These are phyloP conservation scores for Drosophila crucigera DNA, from an alignment of 2,888 invertebrate species.

Conservation along the genomic window DNA sequence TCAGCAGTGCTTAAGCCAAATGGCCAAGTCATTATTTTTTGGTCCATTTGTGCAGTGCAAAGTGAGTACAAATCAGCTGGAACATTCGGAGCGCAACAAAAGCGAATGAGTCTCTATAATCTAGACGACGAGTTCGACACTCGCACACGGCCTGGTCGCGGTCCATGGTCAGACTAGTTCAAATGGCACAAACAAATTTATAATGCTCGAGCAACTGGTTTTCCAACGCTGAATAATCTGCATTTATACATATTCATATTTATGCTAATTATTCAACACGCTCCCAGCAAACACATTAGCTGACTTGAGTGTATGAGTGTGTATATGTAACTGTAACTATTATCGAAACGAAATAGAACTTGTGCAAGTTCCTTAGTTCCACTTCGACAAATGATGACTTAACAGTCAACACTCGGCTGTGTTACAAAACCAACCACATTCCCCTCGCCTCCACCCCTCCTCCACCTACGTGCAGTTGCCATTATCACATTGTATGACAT, in stretches of 20 bases:
- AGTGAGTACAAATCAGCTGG: neutral
- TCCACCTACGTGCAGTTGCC: constrained; percentile 10
- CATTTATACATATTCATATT: constrained; percentile 27
- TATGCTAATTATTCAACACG: constrained; percentile 8
- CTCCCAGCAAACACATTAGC: neutral
- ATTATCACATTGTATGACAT: constrained; percentile 20
- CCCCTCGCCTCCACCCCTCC: neutral
- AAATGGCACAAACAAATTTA: constrained; percentile 25
- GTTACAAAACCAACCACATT: constrained; percentile 1
- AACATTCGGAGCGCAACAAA: constrained; percentile 10
- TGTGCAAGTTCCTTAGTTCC: constrained; percentile 31
- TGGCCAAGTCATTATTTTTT: constrained; percentile 14
- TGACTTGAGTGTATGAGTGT: neutral
- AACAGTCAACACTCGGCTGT: constrained; percentile 17
- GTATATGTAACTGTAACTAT: neutral
- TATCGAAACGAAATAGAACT: neutral
- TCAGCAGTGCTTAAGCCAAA: neutral
- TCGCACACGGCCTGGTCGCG: constrained; percentile 4
- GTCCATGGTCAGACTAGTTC: constrained; percentile 18
- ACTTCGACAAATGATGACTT: constrained; percentile 28
- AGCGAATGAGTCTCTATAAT: neutral
- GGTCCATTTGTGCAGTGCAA: neutral
- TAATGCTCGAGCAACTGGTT: constrained; percentile 41
- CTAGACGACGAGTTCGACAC: constrained; percentile 21
- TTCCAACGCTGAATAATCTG: constrained; percentile 18